Conservation (phyloP, 2,113 vertebrate genomes). For the Anseranas semipalmata region DNA sequence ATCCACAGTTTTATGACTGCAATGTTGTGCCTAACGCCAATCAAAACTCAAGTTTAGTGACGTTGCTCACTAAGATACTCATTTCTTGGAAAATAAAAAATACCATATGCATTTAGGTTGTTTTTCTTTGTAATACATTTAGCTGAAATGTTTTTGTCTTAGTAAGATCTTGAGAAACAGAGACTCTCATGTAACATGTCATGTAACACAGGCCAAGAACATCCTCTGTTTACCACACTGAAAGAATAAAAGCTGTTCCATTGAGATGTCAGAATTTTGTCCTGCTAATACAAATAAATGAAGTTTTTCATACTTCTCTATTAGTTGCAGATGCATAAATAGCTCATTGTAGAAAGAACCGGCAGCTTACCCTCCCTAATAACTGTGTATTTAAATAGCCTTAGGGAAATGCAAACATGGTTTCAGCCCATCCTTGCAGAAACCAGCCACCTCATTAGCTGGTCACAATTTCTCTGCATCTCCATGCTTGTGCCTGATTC, state of each 20-base stretch:
- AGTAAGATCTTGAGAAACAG: neutral
- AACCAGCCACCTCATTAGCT: neutral
- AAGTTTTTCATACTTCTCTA: neutral
- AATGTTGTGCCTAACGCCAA: neutral
- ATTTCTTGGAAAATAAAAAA: neutral
- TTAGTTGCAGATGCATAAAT: neutral
- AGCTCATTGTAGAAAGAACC: neutral
- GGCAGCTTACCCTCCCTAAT: neutral
- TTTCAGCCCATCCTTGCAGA: neutral
- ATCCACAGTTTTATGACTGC: neutral
- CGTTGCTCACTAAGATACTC: neutral
- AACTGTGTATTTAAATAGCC: neutral
- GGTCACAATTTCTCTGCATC: neutral
- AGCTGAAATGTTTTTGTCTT: neutral
- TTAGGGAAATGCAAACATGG: neutral
- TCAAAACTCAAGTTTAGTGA: neutral
- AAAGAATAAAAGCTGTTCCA: neutral
- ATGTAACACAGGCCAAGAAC: neutral
- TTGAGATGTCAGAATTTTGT: neutral
- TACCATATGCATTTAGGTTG: neutral
- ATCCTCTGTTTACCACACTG: neutral
- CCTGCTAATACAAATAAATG: neutral
- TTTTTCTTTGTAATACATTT: neutral
- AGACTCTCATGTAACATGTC: fast-evolving
- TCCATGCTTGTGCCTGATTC: neutral